These are phyloP conservation scores for Aptenodytes forsteri DNA, from an alignment of 2,113 vertebrate species.

Conservation along the genomic window DNA sequence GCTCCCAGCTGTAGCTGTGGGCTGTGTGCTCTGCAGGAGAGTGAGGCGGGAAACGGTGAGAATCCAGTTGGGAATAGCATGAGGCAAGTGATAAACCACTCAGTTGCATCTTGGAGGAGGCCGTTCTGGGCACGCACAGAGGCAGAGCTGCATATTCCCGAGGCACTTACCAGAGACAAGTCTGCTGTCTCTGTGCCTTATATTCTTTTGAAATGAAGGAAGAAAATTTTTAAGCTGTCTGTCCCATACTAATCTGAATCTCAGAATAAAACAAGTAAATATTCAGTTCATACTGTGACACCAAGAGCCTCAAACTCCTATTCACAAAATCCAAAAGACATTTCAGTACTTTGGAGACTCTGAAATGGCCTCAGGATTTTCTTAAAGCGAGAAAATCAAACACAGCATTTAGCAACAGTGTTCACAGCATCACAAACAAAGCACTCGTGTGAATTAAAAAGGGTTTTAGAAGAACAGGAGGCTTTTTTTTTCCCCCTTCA, in stretches of 20 bases:
- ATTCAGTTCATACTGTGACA: neutral
- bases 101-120: neutral
- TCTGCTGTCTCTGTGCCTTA: neutral
- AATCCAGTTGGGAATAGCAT: neutral
- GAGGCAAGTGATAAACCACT: neutral
- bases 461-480: neutral
- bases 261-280: neutral
- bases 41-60: neutral
- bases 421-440: neutral
- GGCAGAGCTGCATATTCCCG: fast-evolving
- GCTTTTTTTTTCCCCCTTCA: fast-evolving
- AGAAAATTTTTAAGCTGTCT: neutral
- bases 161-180: neutral
- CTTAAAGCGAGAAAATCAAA: neutral
- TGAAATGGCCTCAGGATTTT: neutral
- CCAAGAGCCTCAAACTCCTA: neutral
- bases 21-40: neutral
- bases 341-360: neutral
- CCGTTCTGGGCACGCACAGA: fast-evolving
- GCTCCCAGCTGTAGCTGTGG: neutral
- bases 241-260: neutral
- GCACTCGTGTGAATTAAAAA: neutral
- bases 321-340: neutral
- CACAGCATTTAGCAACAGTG: neutral
- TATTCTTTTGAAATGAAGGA: neutral